Evolutionary conservation across 2,797 vertebrate species (phyloP).

Genomic region (Scyliorhinus canicula): DNA sequence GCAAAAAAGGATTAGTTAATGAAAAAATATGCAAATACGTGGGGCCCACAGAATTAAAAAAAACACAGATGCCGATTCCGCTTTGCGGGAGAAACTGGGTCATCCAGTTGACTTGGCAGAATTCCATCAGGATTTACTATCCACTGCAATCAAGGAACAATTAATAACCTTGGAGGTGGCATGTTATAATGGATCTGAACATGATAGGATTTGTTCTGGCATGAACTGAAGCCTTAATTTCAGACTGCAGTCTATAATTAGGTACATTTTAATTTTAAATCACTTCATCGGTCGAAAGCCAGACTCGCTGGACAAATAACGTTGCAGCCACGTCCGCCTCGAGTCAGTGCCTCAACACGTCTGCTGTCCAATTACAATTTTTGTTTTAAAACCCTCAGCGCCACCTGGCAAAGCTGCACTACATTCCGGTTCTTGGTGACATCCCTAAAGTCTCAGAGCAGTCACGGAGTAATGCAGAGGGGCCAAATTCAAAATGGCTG

Average conservation of each 20-base stretch:
- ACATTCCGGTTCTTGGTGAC: not conserved
- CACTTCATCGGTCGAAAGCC: slow-evolving; percentile 22
- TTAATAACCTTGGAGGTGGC: slow-evolving; percentile 36
- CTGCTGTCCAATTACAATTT: not conserved
- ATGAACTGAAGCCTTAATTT: slow-evolving; percentile 33
- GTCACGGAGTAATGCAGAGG: not conserved
- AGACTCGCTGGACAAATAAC: not conserved
- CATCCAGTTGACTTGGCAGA: slow-evolving; percentile 17
- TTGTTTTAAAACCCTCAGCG: not conserved
- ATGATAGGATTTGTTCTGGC: slow-evolving; percentile 29
- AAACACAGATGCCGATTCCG: not conserved
- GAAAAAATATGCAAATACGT: slow-evolving; percentile 27
- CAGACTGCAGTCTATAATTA: slow-evolving; percentile 31
- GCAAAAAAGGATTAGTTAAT: slow-evolving; percentile 27
- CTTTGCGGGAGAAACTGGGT: slow-evolving; percentile 16
- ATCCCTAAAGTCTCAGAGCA: not conserved
- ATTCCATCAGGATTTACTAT: slow-evolving; percentile 29
- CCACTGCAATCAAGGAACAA: slow-evolving; percentile 21
- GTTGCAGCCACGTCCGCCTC: not conserved
- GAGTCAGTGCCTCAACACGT: not conserved
- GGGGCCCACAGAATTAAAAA: not conserved
- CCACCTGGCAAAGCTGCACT: not conserved
- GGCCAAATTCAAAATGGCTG: not conserved
- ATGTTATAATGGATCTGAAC: slow-evolving; percentile 34
- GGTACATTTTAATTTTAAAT: slow-evolving; percentile 35